Percentiles rank a stretch among this genome's conserved stretches.
These are phyloP conservation scores for Drosophila meridiana DNA, from an alignment of 2,888 invertebrate genomes.

Conservation along the genomic window DNA sequence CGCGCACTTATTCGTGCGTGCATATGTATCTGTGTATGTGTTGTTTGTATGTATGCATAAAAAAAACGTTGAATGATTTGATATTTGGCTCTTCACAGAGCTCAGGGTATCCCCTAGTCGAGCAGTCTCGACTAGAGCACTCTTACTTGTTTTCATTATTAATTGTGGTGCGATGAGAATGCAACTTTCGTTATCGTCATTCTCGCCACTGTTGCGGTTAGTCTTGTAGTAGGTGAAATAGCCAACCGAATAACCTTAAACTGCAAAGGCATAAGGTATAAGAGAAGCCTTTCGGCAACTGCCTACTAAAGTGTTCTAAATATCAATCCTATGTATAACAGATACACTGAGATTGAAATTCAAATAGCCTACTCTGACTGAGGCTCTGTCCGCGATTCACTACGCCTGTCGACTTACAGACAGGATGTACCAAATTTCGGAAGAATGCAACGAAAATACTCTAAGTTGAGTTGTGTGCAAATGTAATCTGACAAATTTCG, in stretches of 20 bases:
- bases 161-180: slow-evolving; percentile 61
- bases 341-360: slow-evolving; percentile 24
- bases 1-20: too few relatives aligned
- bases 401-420: slow-evolving; percentile 76
- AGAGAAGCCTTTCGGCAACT: not conserved
- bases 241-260: not conserved
- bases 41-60: too few relatives aligned
- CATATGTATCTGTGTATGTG: too few relatives aligned
- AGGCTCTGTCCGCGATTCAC: slow-evolving; percentile 32
- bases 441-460: slow-evolving; percentile 39
- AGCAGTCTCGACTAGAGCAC: too few relatives aligned
- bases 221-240: not conserved
- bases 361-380: not conserved
- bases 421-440: slow-evolving; percentile 42
- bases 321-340: slow-evolving; percentile 46
- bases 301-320: slow-evolving; percentile 36
- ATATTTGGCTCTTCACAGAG: too few relatives aligned
- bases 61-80: too few relatives aligned
- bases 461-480: slow-evolving; percentile 69
- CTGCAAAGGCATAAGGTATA: not conserved
- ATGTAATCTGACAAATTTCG: slow-evolving; percentile 79
- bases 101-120: too few relatives aligned
- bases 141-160: slow-evolving; percentile 56
- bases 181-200: slow-evolving; percentile 41
- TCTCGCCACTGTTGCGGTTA: slow-evolving; percentile 64